Percentiles rank a stretch among this genome's conserved stretches.
phyloP scores from a whole-genome alignment of 2,888 invertebrate species.

The Atethmia centrago region DNA sequence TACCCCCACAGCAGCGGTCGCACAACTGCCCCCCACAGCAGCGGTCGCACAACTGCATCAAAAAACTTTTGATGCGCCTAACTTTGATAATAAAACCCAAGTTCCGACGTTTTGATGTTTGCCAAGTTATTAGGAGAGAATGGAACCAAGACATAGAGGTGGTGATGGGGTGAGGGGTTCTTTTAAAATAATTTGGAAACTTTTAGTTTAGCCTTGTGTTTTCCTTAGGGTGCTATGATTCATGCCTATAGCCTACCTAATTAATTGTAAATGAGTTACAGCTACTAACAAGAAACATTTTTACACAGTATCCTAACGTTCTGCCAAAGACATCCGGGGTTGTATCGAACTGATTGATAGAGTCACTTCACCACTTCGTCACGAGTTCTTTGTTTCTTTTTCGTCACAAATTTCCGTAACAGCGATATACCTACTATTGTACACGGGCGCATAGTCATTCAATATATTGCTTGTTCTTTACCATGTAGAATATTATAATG shows the following conservation, averaged over 20 bases:
- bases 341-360: neutral
- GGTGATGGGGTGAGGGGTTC: neutral
- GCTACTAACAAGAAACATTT: neutral
- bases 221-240: neutral
- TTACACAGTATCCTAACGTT: neutral
- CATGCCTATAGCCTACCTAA: neutral
- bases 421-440: neutral
- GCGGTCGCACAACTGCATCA: conserved; percentile 33
- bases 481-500: neutral
- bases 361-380: neutral
- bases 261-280: neutral
- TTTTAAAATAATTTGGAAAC: neutral
- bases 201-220: neutral
- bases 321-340: too few species aligned
- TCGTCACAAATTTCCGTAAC: neutral
- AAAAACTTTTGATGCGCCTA: conserved; percentile 43
- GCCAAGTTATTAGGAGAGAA: conserved; percentile 34
- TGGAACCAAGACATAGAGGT: conserved; percentile 2
- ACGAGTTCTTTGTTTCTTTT: neutral
- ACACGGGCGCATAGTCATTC: neutral
- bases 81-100: conserved; percentile 61
- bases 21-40: conserved; percentile 21
- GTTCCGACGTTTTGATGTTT: conserved; percentile 35
- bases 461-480: neutral
- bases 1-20: neutral